Evolutionary conservation across 2,797 vertebrate species (phyloP).

Genomic region (Tamandua tetradactyla): DNA sequence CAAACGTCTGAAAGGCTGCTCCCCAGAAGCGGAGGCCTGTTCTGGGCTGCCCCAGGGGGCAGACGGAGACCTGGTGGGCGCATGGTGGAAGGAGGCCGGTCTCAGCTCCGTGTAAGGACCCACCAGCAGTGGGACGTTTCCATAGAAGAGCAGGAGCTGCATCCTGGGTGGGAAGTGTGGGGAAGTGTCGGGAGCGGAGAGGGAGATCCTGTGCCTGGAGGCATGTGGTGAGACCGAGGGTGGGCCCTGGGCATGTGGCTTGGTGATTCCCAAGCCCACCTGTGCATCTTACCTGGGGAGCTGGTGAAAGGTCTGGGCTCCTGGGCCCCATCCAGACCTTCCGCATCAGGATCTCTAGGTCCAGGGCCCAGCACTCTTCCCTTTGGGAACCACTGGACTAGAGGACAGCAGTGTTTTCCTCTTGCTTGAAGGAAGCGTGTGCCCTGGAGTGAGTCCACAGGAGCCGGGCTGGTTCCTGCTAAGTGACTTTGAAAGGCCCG

Average conservation of each 20-base stretch:
- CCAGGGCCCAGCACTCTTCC: neutral
- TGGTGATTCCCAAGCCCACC: neutral
- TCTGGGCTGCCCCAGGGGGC: neutral
- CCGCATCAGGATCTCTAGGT: neutral
- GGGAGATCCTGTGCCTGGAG: rapidly evolving
- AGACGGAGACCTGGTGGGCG: neutral
- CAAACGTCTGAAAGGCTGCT: no score
- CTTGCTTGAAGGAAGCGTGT: neutral
- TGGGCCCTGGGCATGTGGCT: neutral
- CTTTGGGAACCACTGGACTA: neutral
- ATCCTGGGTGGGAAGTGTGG: rapidly evolving
- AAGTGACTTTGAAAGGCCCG: neutral
- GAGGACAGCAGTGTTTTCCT: neutral
- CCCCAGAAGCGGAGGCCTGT: neutral
- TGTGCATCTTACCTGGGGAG: neutral
- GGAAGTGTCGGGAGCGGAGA: neutral
- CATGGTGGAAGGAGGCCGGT: neutral
- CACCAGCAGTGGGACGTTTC: neutral
- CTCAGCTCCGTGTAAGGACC: neutral
- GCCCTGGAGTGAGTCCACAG: neutral
- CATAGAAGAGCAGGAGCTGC: neutral
- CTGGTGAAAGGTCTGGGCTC: rapidly evolving
- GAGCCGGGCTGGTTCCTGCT: neutral
- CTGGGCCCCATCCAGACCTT: neutral
- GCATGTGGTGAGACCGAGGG: neutral